phyloP scores from a whole-genome alignment of 2,888 invertebrate species.

The Carterocephalus palaemon region DNA sequence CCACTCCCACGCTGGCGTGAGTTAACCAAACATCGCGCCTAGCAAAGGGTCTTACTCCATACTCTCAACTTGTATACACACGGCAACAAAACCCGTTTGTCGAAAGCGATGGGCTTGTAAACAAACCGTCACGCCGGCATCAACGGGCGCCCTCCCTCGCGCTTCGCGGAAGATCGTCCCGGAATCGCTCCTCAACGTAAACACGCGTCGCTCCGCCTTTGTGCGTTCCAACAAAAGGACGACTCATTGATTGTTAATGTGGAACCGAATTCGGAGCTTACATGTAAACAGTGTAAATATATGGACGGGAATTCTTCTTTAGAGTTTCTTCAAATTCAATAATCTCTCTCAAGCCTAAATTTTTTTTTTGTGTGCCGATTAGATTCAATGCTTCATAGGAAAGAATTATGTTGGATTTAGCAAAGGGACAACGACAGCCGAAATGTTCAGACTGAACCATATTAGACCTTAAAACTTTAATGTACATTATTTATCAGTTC shows the following conservation, averaged over 20 bases:
- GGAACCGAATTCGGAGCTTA: conserved; percentile 2
- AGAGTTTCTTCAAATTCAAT: too few species aligned
- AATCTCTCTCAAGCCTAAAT: too few species aligned
- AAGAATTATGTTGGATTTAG: too few species aligned
- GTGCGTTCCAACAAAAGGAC: conserved; percentile 3
- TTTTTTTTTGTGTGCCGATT: too few species aligned
- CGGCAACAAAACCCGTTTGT: too few species aligned
- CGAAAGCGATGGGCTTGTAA: conserved; percentile 36
- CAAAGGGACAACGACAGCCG: too few species aligned
- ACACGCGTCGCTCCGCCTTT: conserved; percentile 27
- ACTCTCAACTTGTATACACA: too few species aligned
- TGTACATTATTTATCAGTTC: conserved; percentile 6
- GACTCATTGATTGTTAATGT: conserved; percentile 11
- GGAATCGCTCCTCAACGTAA: conserved; percentile 53
- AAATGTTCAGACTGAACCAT: too few species aligned
- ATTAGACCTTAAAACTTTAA: conserved; percentile 10
- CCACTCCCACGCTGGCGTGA: too few species aligned
- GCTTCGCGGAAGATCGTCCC: conserved; percentile 52
- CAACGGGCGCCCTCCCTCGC: conserved; percentile 53
- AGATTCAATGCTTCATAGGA: too few species aligned
- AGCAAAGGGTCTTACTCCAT: too few species aligned
- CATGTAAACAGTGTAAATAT: conserved; percentile 4
- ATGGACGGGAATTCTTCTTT: neutral
- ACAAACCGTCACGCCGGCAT: conserved; percentile 44
- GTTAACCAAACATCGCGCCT: too few species aligned